Base-by-base conservation (phyloP, 2,888 invertebrate genomes). In the Sinohyriopsis cumingii region DNA sequence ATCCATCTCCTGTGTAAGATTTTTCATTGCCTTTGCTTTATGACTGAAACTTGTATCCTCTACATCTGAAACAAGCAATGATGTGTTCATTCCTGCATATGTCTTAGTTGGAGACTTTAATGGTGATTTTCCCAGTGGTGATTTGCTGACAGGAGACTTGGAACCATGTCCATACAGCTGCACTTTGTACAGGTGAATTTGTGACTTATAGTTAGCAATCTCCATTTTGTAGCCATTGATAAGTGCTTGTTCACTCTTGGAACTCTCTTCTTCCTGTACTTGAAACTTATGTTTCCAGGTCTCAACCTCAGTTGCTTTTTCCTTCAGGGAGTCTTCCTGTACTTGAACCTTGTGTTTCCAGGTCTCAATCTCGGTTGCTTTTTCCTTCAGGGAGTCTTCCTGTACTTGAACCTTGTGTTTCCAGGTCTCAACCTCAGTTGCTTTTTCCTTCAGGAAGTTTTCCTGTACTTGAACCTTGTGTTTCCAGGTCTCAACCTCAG, bases 171-270 rank as follows among this genome's bases (percentile, higher is more conserved):
- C 67, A 65, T 72, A 72, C 6, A 77, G 67, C 55, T 77, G 77
- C 15, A 72, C 53, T 56, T 72, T 77, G 24, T 72, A 72, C 15
- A 71, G 71, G 60, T 75, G 75, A 15, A 77, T 75, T 73, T 85
- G 84, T 19, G 79, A 73, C 66, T 84, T 85, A 25, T 83, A 73
- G 24, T 77, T 82, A 45, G 77, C 73, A 25, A 86, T 84, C 73
- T 86, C 86, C 2, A 85, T 84, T 19, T 82, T 84, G 72, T 85
- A 86, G 25, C 86, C 86, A 71, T 87, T 82, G 55, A 86, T 87
- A 0, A 87, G 75, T 9, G 85, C 85, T 59, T 82, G 82, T 61
- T 87, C 82, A 25, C 81, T 77, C 67, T 83, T 81, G 24, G 78
- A 72, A 65, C 78, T 82, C 63, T 86, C 84, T 18, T 80, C 76